A percentile compares a stretch with the other conserved stretches of the same genome.
Conservation (phyloP, 1,140 invertebrate species). For the Trinorchestia longiramus region DNA sequence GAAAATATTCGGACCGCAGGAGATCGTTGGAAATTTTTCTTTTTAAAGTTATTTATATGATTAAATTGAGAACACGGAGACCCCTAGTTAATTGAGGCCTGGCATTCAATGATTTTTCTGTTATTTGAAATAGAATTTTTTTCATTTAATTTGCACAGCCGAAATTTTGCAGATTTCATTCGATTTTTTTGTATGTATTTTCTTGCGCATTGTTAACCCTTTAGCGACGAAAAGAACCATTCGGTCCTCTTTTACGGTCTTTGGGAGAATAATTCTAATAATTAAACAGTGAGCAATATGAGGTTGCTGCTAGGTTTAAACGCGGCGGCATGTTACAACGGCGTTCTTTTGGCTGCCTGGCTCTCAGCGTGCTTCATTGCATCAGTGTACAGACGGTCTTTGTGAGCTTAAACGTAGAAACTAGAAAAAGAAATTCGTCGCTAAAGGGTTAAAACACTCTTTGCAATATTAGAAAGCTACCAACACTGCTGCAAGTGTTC, state of each 20-base stretch:
- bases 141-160: neutral
- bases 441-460: neutral
- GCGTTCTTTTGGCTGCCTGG: too few species aligned
- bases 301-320: too few species aligned
- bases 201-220: neutral
- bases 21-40: neutral
- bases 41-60: neutral
- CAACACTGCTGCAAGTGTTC: neutral
- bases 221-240: too few species aligned
- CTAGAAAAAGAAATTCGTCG: too few species aligned
- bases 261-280: too few species aligned
- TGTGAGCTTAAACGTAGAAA: too few species aligned
- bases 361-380: too few species aligned
- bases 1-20: neutral
- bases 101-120: neutral
- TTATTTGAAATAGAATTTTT: neutral
- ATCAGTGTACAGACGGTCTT: too few species aligned
- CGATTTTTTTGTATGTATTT: neutral
- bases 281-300: too few species aligned
- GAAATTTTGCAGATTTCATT: neutral
- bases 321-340: too few species aligned
- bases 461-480: neutral
- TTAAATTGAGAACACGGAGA: neutral
- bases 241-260: too few species aligned
- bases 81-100: neutral